Evolutionary conservation across 2,888 invertebrate species (phyloP), one percentile per base, ranked within the genome.

Genomic region (Euproctis similis): DNA sequence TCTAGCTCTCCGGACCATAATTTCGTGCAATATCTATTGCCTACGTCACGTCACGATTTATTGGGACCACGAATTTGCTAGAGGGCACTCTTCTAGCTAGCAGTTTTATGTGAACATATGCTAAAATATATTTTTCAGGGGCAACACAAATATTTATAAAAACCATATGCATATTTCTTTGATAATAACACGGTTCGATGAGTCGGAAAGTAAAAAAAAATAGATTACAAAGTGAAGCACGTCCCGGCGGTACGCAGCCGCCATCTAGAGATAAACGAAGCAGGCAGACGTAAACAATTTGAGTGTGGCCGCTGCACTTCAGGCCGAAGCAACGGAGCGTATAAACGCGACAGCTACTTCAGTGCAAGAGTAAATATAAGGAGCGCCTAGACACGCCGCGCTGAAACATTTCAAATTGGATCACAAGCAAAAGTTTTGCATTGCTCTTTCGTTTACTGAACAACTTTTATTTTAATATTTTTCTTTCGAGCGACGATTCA

Each of bases 251-350:
- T 34, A 43, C 35, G 42, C n/a, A n/a, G 37, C 31, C 34, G 39
- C 46, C 39, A 45, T 39, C 45, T 42, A 37, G 50, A 43, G 45
- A 44, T 43, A 46, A 51, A 46, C 44, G 53, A 59, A 40, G 53
- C 60, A 65, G 44, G 58, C 54, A 61, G 61, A 64, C 68, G 64
- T 69, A 69, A 75, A 73, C 70, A 70, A 70, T 73, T 73, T 68
- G 57, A 60, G 57, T 68, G 65, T 60, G 53, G 54, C 60, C 58
- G 55, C 44, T 62, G 63, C 65, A 69, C 65, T 69, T 60, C 56
- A 63, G n/a, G 57, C 38, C 33, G 53, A 53, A 49, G 63, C 64
- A 71, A 59, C 66, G 61, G 52, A 61, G 60, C 63, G 68, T 59
- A 62, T 69, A 67, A 74, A 67, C 54, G 56, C 55, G 54, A 53